Base-by-base conservation (phyloP, 2,797 vertebrate species). In the Amblyopsis hoosieri region DNA sequence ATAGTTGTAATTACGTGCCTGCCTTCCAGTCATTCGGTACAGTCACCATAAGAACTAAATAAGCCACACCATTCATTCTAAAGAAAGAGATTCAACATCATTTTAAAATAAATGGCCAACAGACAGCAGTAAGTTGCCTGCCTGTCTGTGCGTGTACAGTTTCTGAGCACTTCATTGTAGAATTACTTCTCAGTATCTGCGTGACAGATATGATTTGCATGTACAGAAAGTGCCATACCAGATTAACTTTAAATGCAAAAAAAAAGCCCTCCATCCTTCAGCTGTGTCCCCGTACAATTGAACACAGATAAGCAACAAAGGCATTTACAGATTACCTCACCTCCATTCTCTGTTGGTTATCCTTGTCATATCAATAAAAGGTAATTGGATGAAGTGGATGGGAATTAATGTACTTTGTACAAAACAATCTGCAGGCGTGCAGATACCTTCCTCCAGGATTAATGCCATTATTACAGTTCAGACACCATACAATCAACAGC, bases 341-440 rank as follows among this genome's bases (percentile, higher is more conserved):
- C 74, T 70, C 64, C 56, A 60, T 78, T 82, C 76, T 54, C 31
- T 67, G 59, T 71, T 69, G 58, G 69, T 79, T 81, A 75, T 81
- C 76, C 69, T 70, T 56, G 55, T 46, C 19, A 13, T 84, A 79
- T 81, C 81, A 81, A 73, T 84, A 71, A 60, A 78, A 78, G 71
- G 69, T 83, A 81, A 87, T 84, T 88, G 81, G 76, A 81, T 79
- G 69, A 86, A 80, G 75, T 86, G 75, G 79, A 78, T 55, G 74
- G 64, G 76, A 86, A 85, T 84, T 48, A 79, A 88, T 85, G 66
- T 51, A 71, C 67, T 75, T 79, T 52, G 72, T 59, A 56, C 74
- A 71, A 81, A 77, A 80, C 80, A 84, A 82, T 87, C 75, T 80
- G 73, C 67, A 48, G 63, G 48, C 58, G 64, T 54, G 73, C 74